phyloP scores from a whole-genome alignment of 1,140 invertebrate species.

The Papilio polytes region DNA sequence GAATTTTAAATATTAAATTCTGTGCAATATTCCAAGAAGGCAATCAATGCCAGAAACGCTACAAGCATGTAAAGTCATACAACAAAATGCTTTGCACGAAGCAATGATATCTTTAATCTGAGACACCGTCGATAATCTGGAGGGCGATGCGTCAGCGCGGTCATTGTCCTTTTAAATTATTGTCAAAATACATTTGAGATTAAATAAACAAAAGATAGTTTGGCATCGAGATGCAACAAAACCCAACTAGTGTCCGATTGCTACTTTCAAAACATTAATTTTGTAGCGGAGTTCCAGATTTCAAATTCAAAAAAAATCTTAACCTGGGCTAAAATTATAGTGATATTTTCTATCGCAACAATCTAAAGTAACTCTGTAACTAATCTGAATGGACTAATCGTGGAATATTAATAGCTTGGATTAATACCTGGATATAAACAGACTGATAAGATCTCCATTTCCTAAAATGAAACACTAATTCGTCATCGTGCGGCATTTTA shows the following conservation, averaged over 20 bases:
- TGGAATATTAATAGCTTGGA: background rate
- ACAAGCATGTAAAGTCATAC: constrained; percentile 37
- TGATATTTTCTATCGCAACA: background rate
- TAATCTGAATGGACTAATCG: background rate
- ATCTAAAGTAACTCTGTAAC: background rate
- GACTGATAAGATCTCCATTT: constrained; percentile 13
- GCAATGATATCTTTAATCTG: constrained; percentile 45
- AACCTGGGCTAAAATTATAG: no score
- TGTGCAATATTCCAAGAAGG: constrained; percentile 8
- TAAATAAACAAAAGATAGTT: constrained; percentile 24
- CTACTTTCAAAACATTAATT: no score
- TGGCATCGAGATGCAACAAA: background rate
- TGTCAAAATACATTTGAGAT: constrained; percentile 51
- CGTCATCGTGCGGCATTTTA: constrained; percentile 44
- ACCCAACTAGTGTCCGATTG: no score
- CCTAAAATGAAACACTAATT: constrained; percentile 21
- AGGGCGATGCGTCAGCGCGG: constrained; percentile 46
- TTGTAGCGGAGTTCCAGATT: no score
- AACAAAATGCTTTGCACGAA: constrained; percentile 40
- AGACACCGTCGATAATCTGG: constrained; percentile 39
- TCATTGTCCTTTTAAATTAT: constrained; percentile 48
- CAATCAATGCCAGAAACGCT: constrained; percentile 6
- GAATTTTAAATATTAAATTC: background rate
- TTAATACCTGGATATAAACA: background rate
- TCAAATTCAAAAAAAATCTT: background rate